These are phyloP conservation scores for Pocillopora grandis DNA, from an alignment of 92 coral and sea anemone species.

Conservation along the genomic window DNA sequence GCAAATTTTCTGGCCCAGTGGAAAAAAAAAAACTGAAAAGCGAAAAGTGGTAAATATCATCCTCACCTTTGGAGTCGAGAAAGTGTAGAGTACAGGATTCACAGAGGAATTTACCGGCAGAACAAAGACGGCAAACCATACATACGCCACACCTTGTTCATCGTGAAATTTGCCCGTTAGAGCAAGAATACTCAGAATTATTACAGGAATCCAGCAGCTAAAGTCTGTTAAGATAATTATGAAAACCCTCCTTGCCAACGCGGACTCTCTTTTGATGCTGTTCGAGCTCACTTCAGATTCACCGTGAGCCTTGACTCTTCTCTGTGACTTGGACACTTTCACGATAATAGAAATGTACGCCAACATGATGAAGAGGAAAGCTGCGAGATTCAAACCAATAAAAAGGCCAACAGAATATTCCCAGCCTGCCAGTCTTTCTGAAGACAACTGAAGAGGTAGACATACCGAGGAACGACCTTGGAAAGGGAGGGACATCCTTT, in stretches of 20 bases:
- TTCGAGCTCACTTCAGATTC: slow-evolving; percentile 50
- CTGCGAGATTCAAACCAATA: slow-evolving; percentile 47
- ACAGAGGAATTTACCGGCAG: slow-evolving; percentile 54
- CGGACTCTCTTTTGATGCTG: slow-evolving; percentile 44
- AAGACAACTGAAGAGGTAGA: slow-evolving; percentile 62
- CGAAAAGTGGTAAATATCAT: not conserved
- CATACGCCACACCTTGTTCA: slow-evolving; percentile 52
- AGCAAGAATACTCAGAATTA: slow-evolving; percentile 51
- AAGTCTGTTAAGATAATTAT: slow-evolving; percentile 66
- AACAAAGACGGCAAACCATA: slow-evolving; percentile 68
- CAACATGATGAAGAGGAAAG: slow-evolving; percentile 53
- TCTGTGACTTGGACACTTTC: slow-evolving; percentile 24
- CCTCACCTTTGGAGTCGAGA: slow-evolving; percentile 43
- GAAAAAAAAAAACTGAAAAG: not conserved
- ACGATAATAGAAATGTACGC: slow-evolving; percentile 44
- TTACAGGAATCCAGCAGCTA: slow-evolving; percentile 73
- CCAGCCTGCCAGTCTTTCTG: slow-evolving; percentile 69
- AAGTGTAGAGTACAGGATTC: slow-evolving; percentile 59
- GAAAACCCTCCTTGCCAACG: slow-evolving; percentile 61
- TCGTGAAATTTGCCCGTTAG: slow-evolving; percentile 52
- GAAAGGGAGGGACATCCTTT: not conserved
- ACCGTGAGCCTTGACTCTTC: slow-evolving; percentile 13
- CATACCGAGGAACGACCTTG: slow-evolving; percentile 60
- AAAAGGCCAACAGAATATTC: slow-evolving; percentile 66
- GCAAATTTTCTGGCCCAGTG: not conserved